Evolutionary conservation across 2,113 vertebrate genomes (phyloP).

Genomic region (Silurus glanis): DNA sequence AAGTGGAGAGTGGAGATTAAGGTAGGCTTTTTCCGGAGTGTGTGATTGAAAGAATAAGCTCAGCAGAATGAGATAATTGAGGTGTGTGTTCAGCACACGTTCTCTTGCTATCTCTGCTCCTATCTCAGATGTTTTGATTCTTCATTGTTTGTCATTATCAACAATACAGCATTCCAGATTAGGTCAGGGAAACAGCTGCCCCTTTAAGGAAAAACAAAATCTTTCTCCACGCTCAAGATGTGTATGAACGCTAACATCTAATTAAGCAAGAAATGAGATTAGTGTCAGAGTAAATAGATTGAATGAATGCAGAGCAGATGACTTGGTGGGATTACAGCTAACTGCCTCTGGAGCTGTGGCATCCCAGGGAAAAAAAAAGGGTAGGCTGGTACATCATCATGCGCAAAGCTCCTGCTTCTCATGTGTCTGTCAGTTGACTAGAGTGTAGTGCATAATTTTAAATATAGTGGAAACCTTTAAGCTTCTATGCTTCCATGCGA

Average conservation of each 20-base stretch:
- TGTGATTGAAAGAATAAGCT: neutral
- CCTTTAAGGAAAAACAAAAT: slow-evolving; percentile 1
- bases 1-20: neutral
- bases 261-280: slow-evolving; percentile 56
- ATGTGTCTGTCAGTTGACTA: neutral
- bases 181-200: slow-evolving; percentile 6
- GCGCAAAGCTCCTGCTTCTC: neutral
- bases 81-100: neutral
- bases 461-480: neutral
- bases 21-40: neutral
- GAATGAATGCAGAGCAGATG: slow-evolving; percentile 49
- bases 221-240: neutral
- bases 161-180: neutral
- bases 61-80: slow-evolving; percentile 42
- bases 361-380: neutral
- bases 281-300: slow-evolving; percentile 50
- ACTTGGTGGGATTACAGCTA: slow-evolving; percentile 42
- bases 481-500: too few relatives aligned
- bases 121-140: slow-evolving; percentile 26
- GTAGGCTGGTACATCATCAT: neutral
- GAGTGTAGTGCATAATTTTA: neutral
- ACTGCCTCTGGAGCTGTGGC: slow-evolving; percentile 12
- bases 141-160: slow-evolving; percentile 37
- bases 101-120: slow-evolving; percentile 21
- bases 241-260: slow-evolving; percentile 44